A percentile compares a stretch with the other conserved stretches of the same genome.
These are phyloP conservation scores for Metallyticus violacea DNA, from an alignment of 2,888 invertebrate species.

Conservation along the genomic window DNA sequence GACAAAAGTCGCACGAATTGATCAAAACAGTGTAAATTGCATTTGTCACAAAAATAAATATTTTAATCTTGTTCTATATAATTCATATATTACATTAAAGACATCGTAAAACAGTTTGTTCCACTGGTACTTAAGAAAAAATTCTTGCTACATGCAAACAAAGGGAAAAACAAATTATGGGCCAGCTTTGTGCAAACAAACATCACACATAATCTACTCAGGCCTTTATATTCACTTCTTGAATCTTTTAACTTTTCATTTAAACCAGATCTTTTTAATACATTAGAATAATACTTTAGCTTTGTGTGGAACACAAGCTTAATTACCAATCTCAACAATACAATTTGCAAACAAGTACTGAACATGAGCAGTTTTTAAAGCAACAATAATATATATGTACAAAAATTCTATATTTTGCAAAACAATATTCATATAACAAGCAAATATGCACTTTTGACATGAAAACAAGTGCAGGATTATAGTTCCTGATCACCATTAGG, in stretches of 20 bases:
- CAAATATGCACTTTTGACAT: background rate
- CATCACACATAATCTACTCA: background rate
- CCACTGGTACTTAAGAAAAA: background rate
- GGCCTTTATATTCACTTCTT: background rate
- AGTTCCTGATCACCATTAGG: background rate
- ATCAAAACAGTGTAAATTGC: slow-evolving; percentile 8
- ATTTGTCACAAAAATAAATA: slow-evolving; percentile 18
- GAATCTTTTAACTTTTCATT: background rate
- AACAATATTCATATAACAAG: background rate
- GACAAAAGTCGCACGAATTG: slow-evolving; percentile 3
- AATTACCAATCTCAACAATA: background rate
- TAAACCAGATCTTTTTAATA: slow-evolving; percentile 8
- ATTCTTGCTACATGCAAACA: background rate
- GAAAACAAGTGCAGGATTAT: background rate
- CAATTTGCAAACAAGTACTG: background rate
- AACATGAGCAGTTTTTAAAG: background rate
- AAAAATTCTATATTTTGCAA: background rate
- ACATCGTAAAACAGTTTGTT: background rate
- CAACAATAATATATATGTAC: background rate
- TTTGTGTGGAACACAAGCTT: background rate
- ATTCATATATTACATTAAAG: background rate
- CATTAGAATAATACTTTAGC: background rate
- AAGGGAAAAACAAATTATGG: background rate
- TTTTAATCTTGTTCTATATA: background rate
- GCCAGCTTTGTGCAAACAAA: slow-evolving; percentile 1